phyloP scores from a whole-genome alignment of 2,113 vertebrate genomes.

The Artemisiospiza belli region DNA sequence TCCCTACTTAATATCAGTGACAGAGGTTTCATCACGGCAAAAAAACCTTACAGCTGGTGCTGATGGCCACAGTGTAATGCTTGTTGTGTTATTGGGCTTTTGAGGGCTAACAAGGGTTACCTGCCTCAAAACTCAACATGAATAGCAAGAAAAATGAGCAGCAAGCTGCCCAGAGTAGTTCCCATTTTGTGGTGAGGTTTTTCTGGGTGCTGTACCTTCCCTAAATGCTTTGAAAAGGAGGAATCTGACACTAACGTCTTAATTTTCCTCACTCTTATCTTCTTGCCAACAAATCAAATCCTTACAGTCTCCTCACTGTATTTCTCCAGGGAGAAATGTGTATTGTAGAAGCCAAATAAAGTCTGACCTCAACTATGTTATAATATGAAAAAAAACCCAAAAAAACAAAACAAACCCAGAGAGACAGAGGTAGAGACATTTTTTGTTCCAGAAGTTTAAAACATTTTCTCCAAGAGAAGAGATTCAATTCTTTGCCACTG shows the following conservation, averaged over 20 bases:
- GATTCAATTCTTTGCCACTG: not conserved
- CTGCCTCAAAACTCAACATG: not conserved
- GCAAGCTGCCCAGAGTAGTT: not conserved
- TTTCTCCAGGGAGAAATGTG: not conserved
- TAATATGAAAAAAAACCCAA: not conserved
- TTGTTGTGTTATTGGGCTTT: not conserved
- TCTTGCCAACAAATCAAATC: not conserved
- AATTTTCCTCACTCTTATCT: not conserved
- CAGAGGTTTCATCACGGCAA: not conserved
- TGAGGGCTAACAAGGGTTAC: not conserved
- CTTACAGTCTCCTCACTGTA: not conserved
- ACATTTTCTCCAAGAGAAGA: not conserved
- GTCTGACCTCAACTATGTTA: not conserved
- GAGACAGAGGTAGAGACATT: fast-evolving
- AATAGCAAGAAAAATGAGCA: not conserved
- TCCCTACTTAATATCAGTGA: not conserved
- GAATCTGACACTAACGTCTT: not conserved
- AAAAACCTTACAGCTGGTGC: not conserved
- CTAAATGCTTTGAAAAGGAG: not conserved
- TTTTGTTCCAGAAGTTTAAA: not conserved
- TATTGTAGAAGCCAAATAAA: not conserved
- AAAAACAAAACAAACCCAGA: not conserved
- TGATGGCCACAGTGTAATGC: not conserved
- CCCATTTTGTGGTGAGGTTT: not conserved
- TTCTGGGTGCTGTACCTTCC: not conserved